phyloP scores from a whole-genome alignment of 2,113 vertebrate genomes.

The Cyphomyrus plagiostoma region DNA sequence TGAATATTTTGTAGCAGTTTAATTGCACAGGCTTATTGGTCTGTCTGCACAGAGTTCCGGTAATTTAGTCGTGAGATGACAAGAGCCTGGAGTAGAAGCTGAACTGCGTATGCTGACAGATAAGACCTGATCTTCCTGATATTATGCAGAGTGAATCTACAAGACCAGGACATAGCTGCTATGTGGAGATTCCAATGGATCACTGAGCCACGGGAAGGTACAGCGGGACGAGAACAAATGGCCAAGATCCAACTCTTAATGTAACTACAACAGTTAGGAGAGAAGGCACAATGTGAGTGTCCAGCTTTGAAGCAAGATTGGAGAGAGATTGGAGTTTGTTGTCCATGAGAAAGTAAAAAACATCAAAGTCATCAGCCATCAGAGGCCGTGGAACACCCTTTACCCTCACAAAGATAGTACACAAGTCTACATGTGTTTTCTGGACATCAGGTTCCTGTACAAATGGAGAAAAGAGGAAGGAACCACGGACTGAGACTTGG shows the following conservation, averaged over 20 bases:
- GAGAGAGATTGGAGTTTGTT: background rate
- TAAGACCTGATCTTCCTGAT: background rate
- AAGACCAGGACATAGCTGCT: background rate
- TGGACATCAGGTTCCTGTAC: no score
- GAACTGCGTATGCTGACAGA: background rate
- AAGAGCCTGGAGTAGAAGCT: background rate
- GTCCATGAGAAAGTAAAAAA: background rate
- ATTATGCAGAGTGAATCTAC: background rate
- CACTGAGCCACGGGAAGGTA: background rate
- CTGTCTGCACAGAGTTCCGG: background rate
- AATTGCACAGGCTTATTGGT: background rate
- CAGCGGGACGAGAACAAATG: background rate
- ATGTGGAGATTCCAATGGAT: background rate
- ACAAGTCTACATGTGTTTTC: no score
- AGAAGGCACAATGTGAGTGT: background rate
- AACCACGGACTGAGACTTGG: background rate
- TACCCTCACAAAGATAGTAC: no score
- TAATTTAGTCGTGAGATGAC: background rate
- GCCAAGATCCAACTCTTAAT: background rate
- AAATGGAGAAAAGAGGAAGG: background rate
- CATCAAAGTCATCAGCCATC: background rate
- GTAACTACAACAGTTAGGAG: background rate
- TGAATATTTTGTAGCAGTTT: background rate
- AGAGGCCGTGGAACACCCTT: no score
- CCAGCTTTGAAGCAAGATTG: background rate